Base-by-base conservation (phyloP, 1,140 invertebrate genomes). In the Heliconius nattereri region DNA sequence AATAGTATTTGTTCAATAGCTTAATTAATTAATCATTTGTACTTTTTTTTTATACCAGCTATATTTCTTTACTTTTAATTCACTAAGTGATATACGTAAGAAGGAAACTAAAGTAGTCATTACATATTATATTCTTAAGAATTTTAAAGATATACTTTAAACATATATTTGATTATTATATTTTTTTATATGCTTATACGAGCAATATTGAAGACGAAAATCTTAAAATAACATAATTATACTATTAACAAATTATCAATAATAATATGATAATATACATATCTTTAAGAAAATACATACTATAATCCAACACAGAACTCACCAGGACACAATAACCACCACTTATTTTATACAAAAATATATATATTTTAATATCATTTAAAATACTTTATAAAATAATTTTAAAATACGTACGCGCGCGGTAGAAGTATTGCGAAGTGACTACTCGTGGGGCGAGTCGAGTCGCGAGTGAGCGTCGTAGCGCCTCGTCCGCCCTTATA, bases 331-430 rank as follows among this genome's bases (percentile, higher is more conserved):
- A 75, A 52, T 32, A 72, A 81, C 54, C 76, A 78, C 80, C 76
- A 70, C 49, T 74, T 45, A 74, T 40, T 60, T 57, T 75, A 60
- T 45, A 73, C 32, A 37, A 74, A 79, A 54, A 76, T n/a, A 29
- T 54, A 13, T 26, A 76, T 45, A 71, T 37, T 75, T 75, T 26
- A 81, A 78, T 45, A 82, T 52, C 45, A 19, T n/a, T 26, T 23
- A 66, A 66, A 66, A 66, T 66, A n/a, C n/a, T 57, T 57, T n/a
- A 26, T 13, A 23, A 66, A 66, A 26, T 66, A 66, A 26, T 66
- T 78, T 75, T 70, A 35, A 45, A 73, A 88, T 91, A 91, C 90
- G 84, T 91, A 92, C 90, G 87, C 89, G 89, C 89, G 90, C 91
- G 91, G 86, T 91, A 83, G 87, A 84, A 81, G 83, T 84, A 73